A percentile compares a stretch with the other conserved stretches of the same genome.
Conservation (phyloP, 2,113 vertebrate species). For the Thinocorus orbignyianus region DNA sequence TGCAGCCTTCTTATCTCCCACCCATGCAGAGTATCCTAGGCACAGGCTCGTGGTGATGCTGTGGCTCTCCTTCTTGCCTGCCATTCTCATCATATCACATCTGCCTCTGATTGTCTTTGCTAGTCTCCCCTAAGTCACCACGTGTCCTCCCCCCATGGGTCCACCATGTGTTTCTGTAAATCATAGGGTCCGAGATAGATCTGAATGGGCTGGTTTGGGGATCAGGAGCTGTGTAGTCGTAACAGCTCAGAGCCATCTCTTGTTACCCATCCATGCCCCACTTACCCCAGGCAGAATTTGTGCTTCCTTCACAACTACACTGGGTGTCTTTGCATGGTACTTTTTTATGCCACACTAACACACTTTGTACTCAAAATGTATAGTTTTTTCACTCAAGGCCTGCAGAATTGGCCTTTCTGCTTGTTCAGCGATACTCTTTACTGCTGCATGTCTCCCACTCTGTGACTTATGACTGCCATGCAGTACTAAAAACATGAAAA, state of each 20-base stretch:
- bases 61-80: background rate
- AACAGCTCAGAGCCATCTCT: background rate
- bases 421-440: background rate
- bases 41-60: background rate
- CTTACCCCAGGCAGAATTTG: background rate
- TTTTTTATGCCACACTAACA: background rate
- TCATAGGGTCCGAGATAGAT: background rate
- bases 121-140: background rate
- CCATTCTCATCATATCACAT: background rate
- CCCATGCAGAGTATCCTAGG: rapidly evolving
- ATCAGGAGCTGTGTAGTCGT: background rate
- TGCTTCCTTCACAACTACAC: background rate
- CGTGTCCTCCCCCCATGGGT: background rate
- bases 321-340: background rate
- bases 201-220: background rate
- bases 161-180: background rate
- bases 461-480: background rate
- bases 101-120: background rate
- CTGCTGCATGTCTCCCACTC: background rate
- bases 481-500: background rate
- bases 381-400: background rate
- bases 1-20: background rate
- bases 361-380: background rate
- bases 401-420: background rate
- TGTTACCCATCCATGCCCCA: background rate